Base-by-base conservation (phyloP, 2,888 invertebrate genomes). In the Perithous albicinctus region DNA sequence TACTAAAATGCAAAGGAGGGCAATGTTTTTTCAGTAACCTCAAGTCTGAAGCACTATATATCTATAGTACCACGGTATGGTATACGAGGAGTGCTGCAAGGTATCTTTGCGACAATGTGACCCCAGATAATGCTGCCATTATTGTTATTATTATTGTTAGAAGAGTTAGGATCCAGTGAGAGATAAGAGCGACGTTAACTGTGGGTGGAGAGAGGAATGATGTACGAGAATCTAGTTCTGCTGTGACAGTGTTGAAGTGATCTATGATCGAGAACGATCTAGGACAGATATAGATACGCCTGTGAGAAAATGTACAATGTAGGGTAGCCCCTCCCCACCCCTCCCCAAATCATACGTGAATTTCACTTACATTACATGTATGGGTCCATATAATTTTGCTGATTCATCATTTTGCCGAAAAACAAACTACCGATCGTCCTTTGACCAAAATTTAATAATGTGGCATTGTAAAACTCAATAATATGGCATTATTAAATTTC, bases 191-290 rank as follows among this genome's bases (percentile, higher is more conserved):
- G 70, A 51, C 29, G 80, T 35, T 54, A 70, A 48, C 64, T 70
- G 80, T 76, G 76, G 75, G 80, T 56, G 80, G 54, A 85, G 84
- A 81, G 81, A 80, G 73, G 72, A 85, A 85, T 85, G 85, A 86
- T 85, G 85, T 86, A 85, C 69, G 48, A 41, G 10, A 63, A 26
- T 51, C 35, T 84, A 83, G 83, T 82, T 78, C 83, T 79, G 82
- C 73, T 82, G 79, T 85, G 85, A 87, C 86, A 83, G 85, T 75
- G 87, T 86, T 86, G 86, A 84, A 79, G 86, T 87, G 87, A 87
- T 87, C 84, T 86, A 87, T 82, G 86, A 85, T 84, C 81, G 74
- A 66, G 26, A 78, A 63, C 64, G 84, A 84, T 82, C 56, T 73
- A 82, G 66, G 59, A 32, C 32, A 48, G 56, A 76, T 72, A 61